Evolutionary conservation across 2,113 vertebrate species (phyloP).

Genomic region (Grallaria varia): DNA sequence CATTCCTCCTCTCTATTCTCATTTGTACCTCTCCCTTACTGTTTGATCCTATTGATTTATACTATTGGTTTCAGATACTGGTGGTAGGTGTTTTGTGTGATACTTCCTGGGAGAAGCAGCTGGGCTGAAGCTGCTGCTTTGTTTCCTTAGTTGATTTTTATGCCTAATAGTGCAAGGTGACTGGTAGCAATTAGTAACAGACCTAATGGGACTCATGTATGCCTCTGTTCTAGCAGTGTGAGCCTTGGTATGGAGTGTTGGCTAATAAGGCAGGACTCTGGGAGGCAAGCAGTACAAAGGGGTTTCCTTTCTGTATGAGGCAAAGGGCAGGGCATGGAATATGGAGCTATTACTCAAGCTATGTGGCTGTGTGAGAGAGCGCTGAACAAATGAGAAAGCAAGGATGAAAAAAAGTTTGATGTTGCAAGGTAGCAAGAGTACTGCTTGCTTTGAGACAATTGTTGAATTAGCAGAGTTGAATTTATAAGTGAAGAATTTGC

Average conservation of each 20-base stretch:
- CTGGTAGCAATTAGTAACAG: neutral
- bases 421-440: neutral
- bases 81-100: neutral
- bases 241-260: neutral
- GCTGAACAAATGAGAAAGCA: neutral
- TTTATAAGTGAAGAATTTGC: neutral
- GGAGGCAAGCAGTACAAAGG: neutral
- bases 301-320: neutral
- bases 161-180: neutral
- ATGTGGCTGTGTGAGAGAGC: neutral
- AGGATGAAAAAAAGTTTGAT: neutral
- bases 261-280: neutral
- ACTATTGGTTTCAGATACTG: neutral
- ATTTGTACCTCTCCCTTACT: neutral
- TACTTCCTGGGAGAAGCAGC: neutral
- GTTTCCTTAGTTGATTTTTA: neutral
- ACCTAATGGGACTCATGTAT: neutral
- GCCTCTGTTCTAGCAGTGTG: neutral
- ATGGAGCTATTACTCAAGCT: too few relatives aligned
- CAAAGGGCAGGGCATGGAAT: neutral
- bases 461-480: neutral
- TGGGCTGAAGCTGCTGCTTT: neutral
- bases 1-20: rapidly evolving
- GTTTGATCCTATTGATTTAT: neutral
- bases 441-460: neutral